These are phyloP conservation scores for Cyclargus thomasi DNA, from an alignment of 1,140 invertebrate species.

Conservation along the genomic window DNA sequence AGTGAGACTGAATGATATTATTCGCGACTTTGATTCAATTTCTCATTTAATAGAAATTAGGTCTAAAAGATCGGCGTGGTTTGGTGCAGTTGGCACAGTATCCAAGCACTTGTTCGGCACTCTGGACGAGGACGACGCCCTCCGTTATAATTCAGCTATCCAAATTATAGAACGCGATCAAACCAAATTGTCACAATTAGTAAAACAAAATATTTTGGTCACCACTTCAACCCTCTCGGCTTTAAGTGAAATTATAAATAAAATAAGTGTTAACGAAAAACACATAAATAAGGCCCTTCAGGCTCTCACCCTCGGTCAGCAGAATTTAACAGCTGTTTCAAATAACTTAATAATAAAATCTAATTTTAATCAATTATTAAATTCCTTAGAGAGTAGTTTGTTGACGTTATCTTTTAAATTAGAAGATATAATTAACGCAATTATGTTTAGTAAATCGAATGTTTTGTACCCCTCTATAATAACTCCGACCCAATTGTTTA, in stretches of 20 bases:
- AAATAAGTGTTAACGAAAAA: conserved; percentile 14
- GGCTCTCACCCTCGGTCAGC: neutral
- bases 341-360: conserved; percentile 24
- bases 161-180: conserved; percentile 20
- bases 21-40: conserved; percentile 23
- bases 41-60: conserved; percentile 16
- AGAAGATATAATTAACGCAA: conserved; percentile 28
- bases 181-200: conserved; percentile 17
- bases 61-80: conserved; percentile 26
- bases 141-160: conserved; percentile 25
- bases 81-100: conserved; percentile 22
- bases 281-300: conserved; percentile 22
- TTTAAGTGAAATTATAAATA: conserved; percentile 5
- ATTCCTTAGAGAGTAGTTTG: conserved; percentile 23
- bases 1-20: conserved; percentile 17
- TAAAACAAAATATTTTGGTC: conserved; percentile 27
- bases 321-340: conserved; percentile 13
- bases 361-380: conserved; percentile 22
- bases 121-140: conserved; percentile 26
- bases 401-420: conserved; percentile 28
- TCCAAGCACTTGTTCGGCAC: conserved; percentile 23
- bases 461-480: conserved; percentile 29
- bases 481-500: conserved; percentile 26
- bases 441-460: conserved; percentile 29
- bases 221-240: conserved; percentile 11